Conservation (phyloP, 2,113 vertebrate species). For the Myiozetetes cayanensis region DNA sequence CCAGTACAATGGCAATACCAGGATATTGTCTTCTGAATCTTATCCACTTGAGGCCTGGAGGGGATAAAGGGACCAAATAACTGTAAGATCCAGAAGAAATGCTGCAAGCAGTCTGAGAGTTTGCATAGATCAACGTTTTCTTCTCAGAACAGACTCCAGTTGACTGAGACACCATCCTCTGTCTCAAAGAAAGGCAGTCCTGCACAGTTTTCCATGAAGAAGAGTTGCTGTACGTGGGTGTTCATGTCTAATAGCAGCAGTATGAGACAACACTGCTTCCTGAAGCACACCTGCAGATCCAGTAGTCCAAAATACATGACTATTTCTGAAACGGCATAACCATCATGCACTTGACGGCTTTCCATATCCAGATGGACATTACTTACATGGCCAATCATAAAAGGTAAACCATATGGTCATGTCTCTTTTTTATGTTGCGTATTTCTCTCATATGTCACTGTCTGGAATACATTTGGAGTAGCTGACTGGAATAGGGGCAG, state of each 20-base stretch:
- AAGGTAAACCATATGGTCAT: background rate
- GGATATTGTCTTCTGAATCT: background rate
- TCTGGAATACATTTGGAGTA: background rate
- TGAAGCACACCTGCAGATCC: background rate
- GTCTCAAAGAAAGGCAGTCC: background rate
- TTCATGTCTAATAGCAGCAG: background rate
- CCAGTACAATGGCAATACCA: background rate
- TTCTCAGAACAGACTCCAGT: fast-evolving
- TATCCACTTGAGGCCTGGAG: background rate
- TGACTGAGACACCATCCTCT: background rate
- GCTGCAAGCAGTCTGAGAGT: background rate
- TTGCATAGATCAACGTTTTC: background rate
- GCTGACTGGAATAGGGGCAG: background rate
- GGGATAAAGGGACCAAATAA: background rate
- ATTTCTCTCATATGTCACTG: background rate
- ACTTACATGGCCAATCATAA: background rate
- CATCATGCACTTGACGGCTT: background rate
- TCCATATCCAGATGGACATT: background rate
- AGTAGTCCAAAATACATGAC: background rate
- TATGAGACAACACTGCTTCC: background rate
- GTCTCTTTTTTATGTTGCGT: background rate
- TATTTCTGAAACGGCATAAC: background rate
- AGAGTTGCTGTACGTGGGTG: background rate
- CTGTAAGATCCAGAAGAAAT: background rate
- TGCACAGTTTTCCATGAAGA: background rate